Conservation (phyloP, 2,113 vertebrate genomes). For the Salvelinus alpinus region DNA sequence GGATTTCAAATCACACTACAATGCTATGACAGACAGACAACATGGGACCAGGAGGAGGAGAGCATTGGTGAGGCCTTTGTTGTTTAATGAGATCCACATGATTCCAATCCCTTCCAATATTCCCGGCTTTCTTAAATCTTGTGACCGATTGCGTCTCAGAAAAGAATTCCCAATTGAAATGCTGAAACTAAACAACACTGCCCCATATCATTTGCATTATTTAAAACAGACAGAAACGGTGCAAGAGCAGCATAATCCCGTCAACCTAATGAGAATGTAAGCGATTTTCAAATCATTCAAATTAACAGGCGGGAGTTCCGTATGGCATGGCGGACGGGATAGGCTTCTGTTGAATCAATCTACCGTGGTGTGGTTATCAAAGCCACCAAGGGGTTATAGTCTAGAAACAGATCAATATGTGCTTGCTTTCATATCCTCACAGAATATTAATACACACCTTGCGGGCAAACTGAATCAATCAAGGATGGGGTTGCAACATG, state of each 20-base stretch:
- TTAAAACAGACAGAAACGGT: constrained; percentile 21
- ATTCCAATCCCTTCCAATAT: too few relatives aligned
- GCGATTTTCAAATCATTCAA: constrained; percentile 27
- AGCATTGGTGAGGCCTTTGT: too few relatives aligned
- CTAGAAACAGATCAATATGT: constrained; percentile 41
- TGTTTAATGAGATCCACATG: too few relatives aligned
- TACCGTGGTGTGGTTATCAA: constrained; percentile 33
- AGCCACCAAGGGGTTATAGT: constrained; percentile 16
- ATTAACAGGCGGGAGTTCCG: background rate
- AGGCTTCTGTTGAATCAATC: constrained; percentile 37
- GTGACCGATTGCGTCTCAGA: too few relatives aligned
- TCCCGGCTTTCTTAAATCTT: too few relatives aligned
- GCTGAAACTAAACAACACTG: constrained; percentile 5
- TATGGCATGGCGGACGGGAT: background rate
- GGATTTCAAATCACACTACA: too few relatives aligned
- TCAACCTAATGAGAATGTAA: background rate
- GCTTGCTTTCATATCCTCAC: constrained; percentile 23
- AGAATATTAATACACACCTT: constrained; percentile 37
- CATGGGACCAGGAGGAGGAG: too few relatives aligned
- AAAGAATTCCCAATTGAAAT: background rate
- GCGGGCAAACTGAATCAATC: background rate
- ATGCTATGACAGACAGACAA: too few relatives aligned
- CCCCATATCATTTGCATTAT: background rate
- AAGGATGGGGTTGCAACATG: background rate
- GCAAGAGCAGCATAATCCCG: constrained; percentile 19